Percentiles rank a stretch among this genome's conserved stretches.
These are phyloP conservation scores for Chironomus tepperi DNA, from an alignment of 1,140 invertebrate species.

Conservation along the genomic window DNA sequence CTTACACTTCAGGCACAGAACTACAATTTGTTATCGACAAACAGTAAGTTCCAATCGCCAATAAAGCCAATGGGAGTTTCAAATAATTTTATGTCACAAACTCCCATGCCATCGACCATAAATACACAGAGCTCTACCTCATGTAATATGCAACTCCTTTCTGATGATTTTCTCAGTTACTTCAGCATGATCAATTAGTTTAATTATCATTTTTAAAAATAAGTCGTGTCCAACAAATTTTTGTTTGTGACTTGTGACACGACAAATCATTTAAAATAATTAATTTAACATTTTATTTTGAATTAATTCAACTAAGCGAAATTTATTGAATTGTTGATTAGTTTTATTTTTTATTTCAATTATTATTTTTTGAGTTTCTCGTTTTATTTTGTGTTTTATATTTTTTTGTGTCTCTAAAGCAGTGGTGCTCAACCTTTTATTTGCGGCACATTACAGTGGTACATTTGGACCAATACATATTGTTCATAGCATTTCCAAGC, in stretches of 20 bases:
- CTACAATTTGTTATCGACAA: neutral
- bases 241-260: neutral
- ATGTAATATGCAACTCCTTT: constrained; percentile 46
- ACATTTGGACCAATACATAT: too few species aligned
- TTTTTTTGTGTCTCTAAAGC: too few species aligned
- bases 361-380: constrained; percentile 4
- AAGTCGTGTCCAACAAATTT: neutral
- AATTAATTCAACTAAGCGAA: neutral
- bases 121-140: constrained; percentile 39
- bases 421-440: too few species aligned
- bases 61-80: constrained; percentile 1
- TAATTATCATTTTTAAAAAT: constrained; percentile 22
- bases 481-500: too few species aligned
- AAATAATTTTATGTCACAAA: constrained; percentile 9
- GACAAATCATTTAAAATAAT: too few species aligned
- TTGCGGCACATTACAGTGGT: too few species aligned
- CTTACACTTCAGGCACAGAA: neutral
- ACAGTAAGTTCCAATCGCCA: constrained; percentile 21
- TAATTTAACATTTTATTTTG: too few species aligned
- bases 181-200: constrained; percentile 48
- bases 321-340: constrained; percentile 12
- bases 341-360: constrained; percentile 16
- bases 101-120: constrained; percentile 20
- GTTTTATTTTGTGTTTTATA: too few species aligned
- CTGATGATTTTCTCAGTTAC: constrained; percentile 49